Base-by-base conservation (phyloP, 2,113 vertebrate species). In the Corydoras sp. region DNA sequence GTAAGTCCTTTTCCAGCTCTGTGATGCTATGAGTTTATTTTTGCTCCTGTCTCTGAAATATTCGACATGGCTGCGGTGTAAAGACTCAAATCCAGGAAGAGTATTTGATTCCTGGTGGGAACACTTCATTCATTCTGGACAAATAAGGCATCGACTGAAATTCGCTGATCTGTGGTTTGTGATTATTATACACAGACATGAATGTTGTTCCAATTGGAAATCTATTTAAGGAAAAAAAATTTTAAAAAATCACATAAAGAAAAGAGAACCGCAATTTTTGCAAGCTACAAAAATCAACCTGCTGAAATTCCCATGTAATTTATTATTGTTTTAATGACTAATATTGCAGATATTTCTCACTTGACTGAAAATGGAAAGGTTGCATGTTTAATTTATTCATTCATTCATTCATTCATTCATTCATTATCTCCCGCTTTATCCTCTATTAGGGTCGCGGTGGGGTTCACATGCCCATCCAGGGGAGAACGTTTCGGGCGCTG, bases 1-100 rank as follows among this genome's bases (percentile, higher is more conserved):
- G 62, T 76, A 62, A 63, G 72, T 72, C 71, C 70, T 75, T 81
- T 74, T 78, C 72, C 56, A 31, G 64, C 54, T 5, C 61, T 81
- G 50, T 68, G 59, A 79, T 72, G 58, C 64, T 76, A 66, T 72
- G 74, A 75, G 66, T 81, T 78, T 83, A 81, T 81, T 81, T 80
- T 80, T 63, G 74, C 74, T 73, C 53, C 54, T 53, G 43, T 75
- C 64, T 24, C 69, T 66, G 48, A 51, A 51, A 76, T 77, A 62
- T 75, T 77, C 76, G 48, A 59, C 43, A 73, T 66, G n/a, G 69
- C 72, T 84, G 76, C 43, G 74, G 74, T 73, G 72, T 71, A 54
- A 60, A 61, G 65, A 68, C 72, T 48, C 43, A 51, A 58, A 63
- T 77, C 51, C 65, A 71, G 75, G 72, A 77, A 75, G 18, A 49